phyloP scores from a whole-genome alignment of 1,140 invertebrate species.

The Streblospio benedicti region DNA sequence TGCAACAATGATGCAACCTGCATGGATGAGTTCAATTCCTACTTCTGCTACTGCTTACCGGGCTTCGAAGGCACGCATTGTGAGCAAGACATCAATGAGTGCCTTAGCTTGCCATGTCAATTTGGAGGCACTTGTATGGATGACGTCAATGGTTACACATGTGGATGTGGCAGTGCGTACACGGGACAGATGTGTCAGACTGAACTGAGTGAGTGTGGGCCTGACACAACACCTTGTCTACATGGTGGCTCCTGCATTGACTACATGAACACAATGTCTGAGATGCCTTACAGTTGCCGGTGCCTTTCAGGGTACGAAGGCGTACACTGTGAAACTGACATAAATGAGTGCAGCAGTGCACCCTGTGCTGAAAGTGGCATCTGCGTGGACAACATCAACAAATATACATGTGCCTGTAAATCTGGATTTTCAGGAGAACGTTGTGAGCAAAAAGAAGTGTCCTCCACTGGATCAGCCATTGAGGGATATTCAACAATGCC shows the following conservation, averaged over 20 bases:
- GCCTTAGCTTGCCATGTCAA: conserved; percentile 5
- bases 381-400: conserved; percentile 60
- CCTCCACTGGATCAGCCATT: too few species aligned
- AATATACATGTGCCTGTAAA: background rate
- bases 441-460: too few species aligned
- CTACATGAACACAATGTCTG: too few species aligned
- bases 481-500: too few species aligned
- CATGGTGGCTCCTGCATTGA: too few species aligned
- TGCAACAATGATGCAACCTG: conserved; percentile 54
- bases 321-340: conserved; percentile 8
- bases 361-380: conserved; percentile 80
- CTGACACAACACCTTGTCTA: too few species aligned
- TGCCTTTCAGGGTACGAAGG: background rate
- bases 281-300: background rate
- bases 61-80: conserved; percentile 7
- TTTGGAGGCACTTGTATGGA: conserved; percentile 11
- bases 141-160: conserved; percentile 9
- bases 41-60: conserved; percentile 1
- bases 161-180: conserved; percentile 19
- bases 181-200: conserved; percentile 22
- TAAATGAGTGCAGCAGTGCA: conserved; percentile 16
- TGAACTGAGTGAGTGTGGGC: conserved; percentile 24
- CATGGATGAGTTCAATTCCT: background rate
- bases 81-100: conserved; percentile 7
- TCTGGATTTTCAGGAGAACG: too few species aligned